phyloP scores from a whole-genome alignment of 2,888 invertebrate species.

The Volucella bombylans region DNA sequence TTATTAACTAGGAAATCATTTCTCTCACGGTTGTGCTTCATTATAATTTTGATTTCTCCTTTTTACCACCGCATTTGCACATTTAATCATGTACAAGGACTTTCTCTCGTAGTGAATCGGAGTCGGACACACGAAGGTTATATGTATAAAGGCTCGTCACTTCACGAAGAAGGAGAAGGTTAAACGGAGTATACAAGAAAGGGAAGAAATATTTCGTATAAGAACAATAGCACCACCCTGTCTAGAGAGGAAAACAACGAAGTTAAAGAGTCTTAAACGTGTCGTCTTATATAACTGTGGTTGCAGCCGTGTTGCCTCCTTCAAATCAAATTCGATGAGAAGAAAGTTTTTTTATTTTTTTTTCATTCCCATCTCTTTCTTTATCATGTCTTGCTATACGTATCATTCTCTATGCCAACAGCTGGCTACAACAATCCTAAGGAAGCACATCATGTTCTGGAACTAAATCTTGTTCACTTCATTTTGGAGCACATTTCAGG shows the following conservation, averaged over 20 bases:
- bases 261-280: conserved; percentile 46
- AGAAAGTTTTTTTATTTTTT: conserved; percentile 11
- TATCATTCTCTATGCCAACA: conserved; percentile 39
- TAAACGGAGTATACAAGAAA: background rate
- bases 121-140: conserved; percentile 36
- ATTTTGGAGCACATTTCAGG: conserved; percentile 55
- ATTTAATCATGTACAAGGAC: conserved; percentile 52
- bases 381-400: conserved; percentile 45
- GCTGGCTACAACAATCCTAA: conserved; percentile 64
- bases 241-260: conserved; percentile 58
- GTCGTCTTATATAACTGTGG: conserved; percentile 31
- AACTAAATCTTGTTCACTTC: conserved; percentile 67
- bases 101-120: background rate
- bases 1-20: conserved; percentile 69
- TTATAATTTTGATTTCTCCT: conserved; percentile 56
- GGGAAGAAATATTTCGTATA: conserved; percentile 7
- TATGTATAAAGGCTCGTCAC: conserved; percentile 3
- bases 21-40: conserved; percentile 67
- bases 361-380: conserved; percentile 16
- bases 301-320: conserved; percentile 18
- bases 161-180: background rate
- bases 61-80: conserved; percentile 53
- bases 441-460: conserved; percentile 65
- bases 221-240: conserved; percentile 57
- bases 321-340: conserved; percentile 18